Conservation (phyloP, 2,888 invertebrate genomes). For the Quadroppia sp. region DNA sequence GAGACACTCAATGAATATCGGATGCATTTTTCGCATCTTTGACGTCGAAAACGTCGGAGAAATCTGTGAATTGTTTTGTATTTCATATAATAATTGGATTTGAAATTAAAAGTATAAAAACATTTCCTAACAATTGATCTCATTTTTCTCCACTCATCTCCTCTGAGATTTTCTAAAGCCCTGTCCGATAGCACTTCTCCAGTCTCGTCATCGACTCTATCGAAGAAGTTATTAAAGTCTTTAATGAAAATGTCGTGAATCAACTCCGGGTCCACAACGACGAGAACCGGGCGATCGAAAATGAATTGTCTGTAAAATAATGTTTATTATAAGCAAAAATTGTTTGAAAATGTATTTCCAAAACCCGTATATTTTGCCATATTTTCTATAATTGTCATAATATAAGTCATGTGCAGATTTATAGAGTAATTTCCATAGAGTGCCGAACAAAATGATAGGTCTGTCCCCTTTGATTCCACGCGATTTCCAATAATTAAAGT, state of each 20-base stretch:
- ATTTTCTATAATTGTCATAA: background rate
- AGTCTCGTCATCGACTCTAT: background rate
- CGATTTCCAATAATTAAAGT: conserved; percentile 22
- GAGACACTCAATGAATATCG: background rate
- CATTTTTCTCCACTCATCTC: conserved; percentile 8
- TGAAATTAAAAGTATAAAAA: too few relatives aligned
- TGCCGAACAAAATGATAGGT: conserved; percentile 15
- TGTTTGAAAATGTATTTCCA: too few relatives aligned
- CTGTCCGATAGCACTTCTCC: background rate
- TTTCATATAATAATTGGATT: background rate
- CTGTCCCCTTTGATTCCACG: background rate
- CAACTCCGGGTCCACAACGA: conserved; percentile 41
- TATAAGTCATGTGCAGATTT: background rate
- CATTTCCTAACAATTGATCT: conserved; percentile 12
- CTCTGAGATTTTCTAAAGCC: background rate
- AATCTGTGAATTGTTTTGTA: background rate
- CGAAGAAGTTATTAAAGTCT: conserved; percentile 44
- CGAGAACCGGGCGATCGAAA: background rate
- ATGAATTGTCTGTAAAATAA: background rate
- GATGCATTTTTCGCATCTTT: conserved; percentile 15
- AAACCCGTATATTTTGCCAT: conserved; percentile 37
- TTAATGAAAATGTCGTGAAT: conserved; percentile 42
- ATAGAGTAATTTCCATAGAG: background rate
- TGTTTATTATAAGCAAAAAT: background rate
- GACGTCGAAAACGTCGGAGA: background rate